Evolutionary conservation across 2,113 vertebrate genomes (phyloP).

Genomic region (Puntigrus tetrazona): DNA sequence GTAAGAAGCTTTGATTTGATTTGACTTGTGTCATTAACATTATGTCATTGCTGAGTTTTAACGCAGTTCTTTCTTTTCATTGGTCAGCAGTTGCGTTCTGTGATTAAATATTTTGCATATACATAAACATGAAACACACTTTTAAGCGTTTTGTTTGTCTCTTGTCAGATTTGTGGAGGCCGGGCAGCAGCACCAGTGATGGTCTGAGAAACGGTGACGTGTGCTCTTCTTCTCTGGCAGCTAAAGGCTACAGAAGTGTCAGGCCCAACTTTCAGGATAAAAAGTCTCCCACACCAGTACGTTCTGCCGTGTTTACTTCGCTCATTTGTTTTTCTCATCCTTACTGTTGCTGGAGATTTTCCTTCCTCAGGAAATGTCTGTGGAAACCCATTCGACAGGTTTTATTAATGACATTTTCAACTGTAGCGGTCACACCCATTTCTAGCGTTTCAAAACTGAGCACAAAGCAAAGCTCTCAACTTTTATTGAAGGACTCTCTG

Average conservation of each 20-base stretch:
- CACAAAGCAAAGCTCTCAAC: background rate
- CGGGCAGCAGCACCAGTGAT: conserved; percentile 69
- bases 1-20: conserved; percentile 64
- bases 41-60: too few species aligned
- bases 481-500: background rate
- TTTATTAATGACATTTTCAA: conserved; percentile 38
- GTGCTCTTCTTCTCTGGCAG: conserved; percentile 83
- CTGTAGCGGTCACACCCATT: conserved; percentile 20
- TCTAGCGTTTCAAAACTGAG: background rate
- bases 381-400: conserved; percentile 41
- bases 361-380: conserved; percentile 52
- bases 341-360: conserved; percentile 26
- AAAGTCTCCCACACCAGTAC: conserved; percentile 83
- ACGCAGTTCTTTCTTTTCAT: background rate
- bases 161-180: conserved; percentile 80
- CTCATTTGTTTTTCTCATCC: background rate
- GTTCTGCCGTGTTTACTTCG: conserved; percentile 15
- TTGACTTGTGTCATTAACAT: too few species aligned
- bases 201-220: conserved; percentile 80
- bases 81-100: background rate
- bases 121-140: background rate
- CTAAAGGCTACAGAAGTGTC: conserved; percentile 88
- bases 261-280: conserved; percentile 85
- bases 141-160: conserved; percentile 12
- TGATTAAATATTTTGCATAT: background rate